Conservation (phyloP, 1,140 invertebrate genomes). For the Habropoda laboriosa region DNA sequence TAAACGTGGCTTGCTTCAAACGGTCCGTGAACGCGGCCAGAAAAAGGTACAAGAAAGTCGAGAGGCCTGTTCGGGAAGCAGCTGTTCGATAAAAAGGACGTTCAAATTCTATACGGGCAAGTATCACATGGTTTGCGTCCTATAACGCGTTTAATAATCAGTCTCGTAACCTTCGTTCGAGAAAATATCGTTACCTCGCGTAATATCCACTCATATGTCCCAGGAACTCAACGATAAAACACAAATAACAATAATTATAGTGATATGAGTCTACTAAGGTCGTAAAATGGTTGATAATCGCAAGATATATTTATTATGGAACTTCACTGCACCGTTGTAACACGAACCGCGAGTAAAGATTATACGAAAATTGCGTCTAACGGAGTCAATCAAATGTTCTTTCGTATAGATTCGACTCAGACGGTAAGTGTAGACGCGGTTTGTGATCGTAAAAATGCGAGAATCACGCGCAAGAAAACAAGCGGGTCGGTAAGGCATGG, state of each 20-base stretch:
- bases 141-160: neutral
- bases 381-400: neutral
- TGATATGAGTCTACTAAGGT: neutral
- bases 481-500: neutral
- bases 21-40: constrained; percentile 16
- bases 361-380: neutral
- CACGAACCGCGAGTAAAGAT: neutral
- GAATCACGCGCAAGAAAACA: neutral
- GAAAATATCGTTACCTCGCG: too few species aligned
- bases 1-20: neutral
- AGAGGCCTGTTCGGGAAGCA: constrained; percentile 18
- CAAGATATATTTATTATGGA: neutral
- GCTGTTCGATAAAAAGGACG: constrained; percentile 39
- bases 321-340: neutral
- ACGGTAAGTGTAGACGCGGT: constrained; percentile 1
- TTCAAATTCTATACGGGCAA: neutral
- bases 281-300: neutral
- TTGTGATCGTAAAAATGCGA: neutral
- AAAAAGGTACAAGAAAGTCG: constrained; percentile 15
- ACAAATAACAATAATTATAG: neutral
- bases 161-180: neutral
- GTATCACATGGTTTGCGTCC: neutral
- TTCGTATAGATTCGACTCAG: neutral
- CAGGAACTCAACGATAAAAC: neutral
- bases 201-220: neutral